These are phyloP conservation scores for Aldrovandia affinis DNA, from an alignment of 2,797 vertebrate species.

Conservation along the genomic window DNA sequence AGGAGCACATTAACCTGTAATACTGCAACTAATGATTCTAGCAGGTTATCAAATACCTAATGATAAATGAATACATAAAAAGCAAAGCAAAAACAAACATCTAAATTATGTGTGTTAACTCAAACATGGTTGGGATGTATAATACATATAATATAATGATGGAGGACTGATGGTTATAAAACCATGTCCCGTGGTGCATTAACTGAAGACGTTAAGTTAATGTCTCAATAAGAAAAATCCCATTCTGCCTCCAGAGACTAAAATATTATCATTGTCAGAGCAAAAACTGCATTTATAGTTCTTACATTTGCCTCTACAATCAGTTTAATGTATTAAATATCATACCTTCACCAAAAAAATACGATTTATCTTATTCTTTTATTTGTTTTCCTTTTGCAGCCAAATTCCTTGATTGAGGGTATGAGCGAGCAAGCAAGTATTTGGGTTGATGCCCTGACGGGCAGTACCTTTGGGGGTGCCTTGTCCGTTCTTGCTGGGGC, in stretches of 20 bases:
- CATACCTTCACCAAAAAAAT: background rate
- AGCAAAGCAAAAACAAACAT: too few species aligned
- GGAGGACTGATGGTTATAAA: too few species aligned
- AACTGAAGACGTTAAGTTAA: constrained; percentile 58
- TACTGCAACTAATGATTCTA: background rate
- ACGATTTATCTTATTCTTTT: background rate
- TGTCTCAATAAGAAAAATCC: constrained; percentile 57
- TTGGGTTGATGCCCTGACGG: background rate
- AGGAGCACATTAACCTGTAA: background rate
- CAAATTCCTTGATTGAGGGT: background rate
- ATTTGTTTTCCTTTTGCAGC: background rate
- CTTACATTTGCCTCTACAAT: constrained; percentile 16
- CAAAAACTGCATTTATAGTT: constrained; percentile 30
- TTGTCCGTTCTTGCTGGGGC: constrained; percentile 83
- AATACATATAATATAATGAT: too few species aligned
- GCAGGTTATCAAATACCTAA: background rate
- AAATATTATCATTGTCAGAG: constrained; percentile 20
- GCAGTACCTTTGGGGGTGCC: constrained; percentile 84
- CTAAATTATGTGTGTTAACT: background rate
- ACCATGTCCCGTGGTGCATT: too few species aligned
- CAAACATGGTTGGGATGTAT: background rate
- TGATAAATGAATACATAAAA: background rate
- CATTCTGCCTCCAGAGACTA: constrained; percentile 49
- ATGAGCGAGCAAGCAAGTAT: background rate
- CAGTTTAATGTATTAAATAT: constrained; percentile 11